Base-by-base conservation (phyloP, 2,888 invertebrate species). In the Allacma fusca region DNA sequence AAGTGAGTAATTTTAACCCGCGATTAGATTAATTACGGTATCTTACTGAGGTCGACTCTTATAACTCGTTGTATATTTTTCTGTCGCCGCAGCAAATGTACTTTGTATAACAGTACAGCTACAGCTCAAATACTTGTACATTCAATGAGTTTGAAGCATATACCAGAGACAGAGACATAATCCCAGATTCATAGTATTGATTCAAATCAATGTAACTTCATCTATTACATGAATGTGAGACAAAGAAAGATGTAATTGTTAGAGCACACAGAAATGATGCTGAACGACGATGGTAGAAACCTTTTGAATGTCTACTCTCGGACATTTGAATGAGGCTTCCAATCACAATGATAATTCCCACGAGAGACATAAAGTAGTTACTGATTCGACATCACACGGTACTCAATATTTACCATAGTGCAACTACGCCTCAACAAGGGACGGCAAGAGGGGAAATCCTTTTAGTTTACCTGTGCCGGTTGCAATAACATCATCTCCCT, bases 271-370 rank as follows among this genome's bases (percentile, higher is more conserved):
- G n/a, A 50, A n/a, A 50, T 9, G 50, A 50, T 16, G 50, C 4
- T 16, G 19, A 50, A 16, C 9, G 7, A 50, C 9, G 4, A 16
- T 12, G 16, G 50, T 34, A 12, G n/a, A 50, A 50, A 12, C 50
- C 19, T 16, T 50, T 50, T 50, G 50, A 50, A 50, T 50, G 50
- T 9, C 50, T 50, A n/a, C 50, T 12, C 50, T 62, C 23, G 62
- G 62, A 62, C 62, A 62, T 21, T 2, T 62, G 62, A 62, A 24
- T 62, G 62, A 62, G 23, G 62, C 62, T 24, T 62, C 23, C 9
- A 62, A 62, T 62, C 62, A 62, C 62, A 62, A 62, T 62, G 9
- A 62, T n/a, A 4, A 62, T 62, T 62, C 62, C 24, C 62, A 2
- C 19, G n/a, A 9, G 19, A 16, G 2, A 50, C 16, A 50, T 50